Evolutionary conservation across 1,140 invertebrate species (phyloP), one percentile per base, ranked within the genome.

Genomic region (Drosophila sp.): DNA sequence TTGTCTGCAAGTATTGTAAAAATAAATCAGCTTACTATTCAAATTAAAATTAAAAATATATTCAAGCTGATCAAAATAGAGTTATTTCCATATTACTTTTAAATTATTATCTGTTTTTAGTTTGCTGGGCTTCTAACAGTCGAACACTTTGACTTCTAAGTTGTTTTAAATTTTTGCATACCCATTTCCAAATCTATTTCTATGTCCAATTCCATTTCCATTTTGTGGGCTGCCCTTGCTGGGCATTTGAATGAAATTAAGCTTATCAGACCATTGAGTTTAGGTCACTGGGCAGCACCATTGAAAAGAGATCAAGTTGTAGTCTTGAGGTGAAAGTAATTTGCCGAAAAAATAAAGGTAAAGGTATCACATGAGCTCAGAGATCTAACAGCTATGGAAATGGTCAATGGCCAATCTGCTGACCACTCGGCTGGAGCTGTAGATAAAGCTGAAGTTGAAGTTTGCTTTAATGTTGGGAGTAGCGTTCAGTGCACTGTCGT

Each of bases 211-310:
- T 38, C 45, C 32, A 43, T 45, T 45, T 53, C 3, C 18, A 18
- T 48, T 57, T 43, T 34, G 27, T 34, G 61, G 54, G 65, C 46
- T 65, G 41, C 72, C 54, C 38, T 73, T 61, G 59, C 53, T 73
- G 61, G 51, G 63, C 61, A 58, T 57, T 62, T 56, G 66, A 63
- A 74, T 53, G 46, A 72, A 76, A 72, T 76, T 63, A 64, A 76
- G 59, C 67, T 89, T 75, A 89, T 89, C 66, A 89, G 83, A 89
- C 84, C 83, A 83, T 83, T 89, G 73, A 65, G 83, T 89, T 89
- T 84, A 89, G 83, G 83, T 89, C 83, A 89, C 84, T 89, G 80
- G 80, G 72, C 79, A 78, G 59, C 83, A 69, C 72, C 34, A 2
- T 21, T 63, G 57, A 59, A 74, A 64, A 69, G 46, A 53, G 50